Evolutionary conservation across 2,797 vertebrate species (phyloP), one percentile per base, ranked within the genome.

Genomic region (Anguilla pacifica): DNA sequence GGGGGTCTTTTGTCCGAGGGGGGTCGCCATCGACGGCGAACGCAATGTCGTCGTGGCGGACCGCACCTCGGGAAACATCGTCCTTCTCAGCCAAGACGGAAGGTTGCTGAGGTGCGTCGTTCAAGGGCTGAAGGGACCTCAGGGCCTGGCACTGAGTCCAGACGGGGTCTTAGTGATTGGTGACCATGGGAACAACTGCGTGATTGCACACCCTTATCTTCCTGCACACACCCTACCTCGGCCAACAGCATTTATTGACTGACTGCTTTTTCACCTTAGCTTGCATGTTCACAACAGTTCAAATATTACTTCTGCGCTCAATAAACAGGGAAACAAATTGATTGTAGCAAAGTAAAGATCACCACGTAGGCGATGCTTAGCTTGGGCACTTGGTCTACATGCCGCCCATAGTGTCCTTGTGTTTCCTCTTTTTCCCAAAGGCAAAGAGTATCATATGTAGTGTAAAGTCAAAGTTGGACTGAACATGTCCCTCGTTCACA

Each of bases 111-210:
- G 57, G 39, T 84, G 86, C 61, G 55, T 88, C 59, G 53, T 77
- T 70, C 64, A 72, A 67, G 61, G 82, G 49, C 64, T 90, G 82
- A 72, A 25, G n/a, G 87, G 83, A 84, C 85, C 82, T 6, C 64
- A 86, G 87, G 88, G 86, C 64, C 74, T 88, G 81, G 88, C 84
- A 53, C 11, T 79, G 64, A 86, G 83, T 43, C 85, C 43, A 22
- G 61, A 83, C 55, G 39, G 87, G 4, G 49, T 88, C 25, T 72
- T 90, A 9, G 88, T 88, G 72, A 90, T 90, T 61, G 86, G 86
- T 43, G 84, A 88, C 84, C 72, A 57, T 64, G 77, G 51, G 35
- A 83, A 61, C 79, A 86, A 89, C 61, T 39, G 43, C 25, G 86
- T 88, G 64, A 87, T 86, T 3, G 72, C 84, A 81, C 84, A 64